phyloP scores from a whole-genome alignment of 1,140 invertebrate species.

The Camponotus vicinus region DNA sequence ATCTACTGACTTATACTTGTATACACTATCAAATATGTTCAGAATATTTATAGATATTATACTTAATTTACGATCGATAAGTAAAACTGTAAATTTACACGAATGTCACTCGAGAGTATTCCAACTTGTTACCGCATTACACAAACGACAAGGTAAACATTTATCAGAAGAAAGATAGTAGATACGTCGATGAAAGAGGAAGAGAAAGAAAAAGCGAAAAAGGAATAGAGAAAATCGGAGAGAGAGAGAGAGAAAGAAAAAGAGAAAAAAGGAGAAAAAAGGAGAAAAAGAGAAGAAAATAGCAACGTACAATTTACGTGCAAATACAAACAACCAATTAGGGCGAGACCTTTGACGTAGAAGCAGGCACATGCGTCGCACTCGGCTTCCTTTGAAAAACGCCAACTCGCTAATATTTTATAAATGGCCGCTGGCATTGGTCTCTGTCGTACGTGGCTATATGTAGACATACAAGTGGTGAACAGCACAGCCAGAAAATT shows the following conservation, averaged over 20 bases:
- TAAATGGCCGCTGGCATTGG: constrained; percentile 26
- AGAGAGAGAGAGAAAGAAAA: not conserved
- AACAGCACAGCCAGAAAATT: constrained; percentile 37
- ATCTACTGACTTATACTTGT: not conserved
- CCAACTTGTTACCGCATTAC: not conserved
- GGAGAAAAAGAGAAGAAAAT: constrained; percentile 4
- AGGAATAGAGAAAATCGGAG: not conserved
- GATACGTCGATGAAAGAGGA: not conserved
- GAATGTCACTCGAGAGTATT: constrained; percentile 6
- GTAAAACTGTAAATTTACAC: constrained; percentile 34
- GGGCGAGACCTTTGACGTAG: constrained; percentile 65
- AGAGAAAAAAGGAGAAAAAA: not conserved
- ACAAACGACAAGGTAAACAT: constrained; percentile 50
- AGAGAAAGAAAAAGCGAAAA: not conserved
- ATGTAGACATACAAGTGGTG: constrained; percentile 16
- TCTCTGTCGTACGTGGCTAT: constrained; percentile 1
- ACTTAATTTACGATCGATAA: constrained; percentile 62
- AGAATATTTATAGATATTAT: constrained; percentile 49
- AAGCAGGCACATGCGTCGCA: constrained; percentile 27
- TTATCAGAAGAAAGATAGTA: constrained; percentile 59
- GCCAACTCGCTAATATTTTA: constrained; percentile 65
- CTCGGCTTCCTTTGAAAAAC: constrained; percentile 62
- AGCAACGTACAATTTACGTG: constrained; percentile 67
- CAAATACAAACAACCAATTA: constrained; percentile 76
- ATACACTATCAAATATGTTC: not conserved